Evolutionary conservation across 2,888 invertebrate species (phyloP), one percentile per base, ranked within the genome.

Genomic region (Tillus elongatus): DNA sequence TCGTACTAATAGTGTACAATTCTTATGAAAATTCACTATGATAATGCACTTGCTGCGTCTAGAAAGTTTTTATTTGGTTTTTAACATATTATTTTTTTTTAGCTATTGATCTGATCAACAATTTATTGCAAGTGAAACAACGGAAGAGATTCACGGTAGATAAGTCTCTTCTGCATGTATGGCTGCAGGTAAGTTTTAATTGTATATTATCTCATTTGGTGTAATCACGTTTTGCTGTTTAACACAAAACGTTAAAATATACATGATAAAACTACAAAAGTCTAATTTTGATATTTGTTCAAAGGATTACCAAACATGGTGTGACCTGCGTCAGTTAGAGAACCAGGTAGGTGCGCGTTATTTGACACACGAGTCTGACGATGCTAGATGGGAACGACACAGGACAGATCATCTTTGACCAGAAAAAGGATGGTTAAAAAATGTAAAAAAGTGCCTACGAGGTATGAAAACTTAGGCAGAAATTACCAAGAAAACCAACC

Each of bases 101-200:
- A 93, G 97, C 96, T 41, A 93, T 97, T 64, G 96, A 97, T 70
- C 75, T 98, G 53, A 98, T 98, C 58, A 95, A 90, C 69, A 95
- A 95, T 70, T 73, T 98, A 55, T 76, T 98, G 42, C 96, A 97
- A 83, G 97, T 91, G 47, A 91, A 92, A 67, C 89, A 90, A 63
- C 77, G 93, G 54, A 95, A 95, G 67, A 78, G 96, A 13, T 91
- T 82, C 58, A 91, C 93, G 0, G 95, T 95, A 37, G 96, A 96
- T 70, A 98, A 97, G 71, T 90, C 95, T 40, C 73, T 95, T 45
- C 76, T 81, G 53, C 97, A 98, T 67, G 77, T 83, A 50, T 98
- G 97, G 96, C 76, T 98, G 49, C 96, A 97, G 78, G 92, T 82
- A 64, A 62, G 42, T 16, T 15, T 13, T 19, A n/a, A 19, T 19